Evolutionary conservation across 2,888 invertebrate species (phyloP), one percentile per base, ranked within the genome.

Genomic region (Ctenicera cuprea): DNA sequence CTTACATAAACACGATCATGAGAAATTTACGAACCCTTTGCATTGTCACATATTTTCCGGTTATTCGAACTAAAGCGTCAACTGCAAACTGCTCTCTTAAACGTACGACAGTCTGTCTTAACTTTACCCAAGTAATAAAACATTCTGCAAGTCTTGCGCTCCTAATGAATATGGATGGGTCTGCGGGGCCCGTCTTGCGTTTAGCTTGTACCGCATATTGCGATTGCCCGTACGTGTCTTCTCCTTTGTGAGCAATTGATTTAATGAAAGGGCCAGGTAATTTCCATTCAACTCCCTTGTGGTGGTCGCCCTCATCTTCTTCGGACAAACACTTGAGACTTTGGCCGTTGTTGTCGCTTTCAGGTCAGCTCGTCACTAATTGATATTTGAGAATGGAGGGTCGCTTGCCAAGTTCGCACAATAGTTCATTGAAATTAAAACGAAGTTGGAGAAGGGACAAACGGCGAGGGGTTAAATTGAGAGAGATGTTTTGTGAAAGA

Each of bases 171-270:
- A 71, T 66, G 59, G 65, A 71, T 71, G 37, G 57, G 22, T 8
- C 57, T 26, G 54, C 14, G 20, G 71, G 66, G 50, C n/a, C 33
- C 41, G 66, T 66, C 71, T 66, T 61, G 50, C 52, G 61, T 67
- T 67, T 50, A 68, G 57, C 59, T 59, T 59, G 57, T 26, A 54
- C 54, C 52, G 52, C 37, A 72, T 67, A 63, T 73, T 62, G 62
- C 54, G 41, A 71, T 71, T 57, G 65, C 61, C 26, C 41, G 67
- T 67, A 73, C 72, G 72, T 68, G 67, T 62, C 63, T 71, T 62
- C 67, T 67, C 72, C 72, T 73, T 73, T 62, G 72, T 73, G 72
- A 50, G 62, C 72, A 67, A 67, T 73, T 73, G 67, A 67, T 73
- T 67, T 73, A 73, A 67, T 73, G 72, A 68, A 63, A 73, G 67